A percentile compares a stretch with the other conserved stretches of the same genome.
phyloP scores from a whole-genome alignment of 2,113 vertebrate genomes.

The Raja brachyura region DNA sequence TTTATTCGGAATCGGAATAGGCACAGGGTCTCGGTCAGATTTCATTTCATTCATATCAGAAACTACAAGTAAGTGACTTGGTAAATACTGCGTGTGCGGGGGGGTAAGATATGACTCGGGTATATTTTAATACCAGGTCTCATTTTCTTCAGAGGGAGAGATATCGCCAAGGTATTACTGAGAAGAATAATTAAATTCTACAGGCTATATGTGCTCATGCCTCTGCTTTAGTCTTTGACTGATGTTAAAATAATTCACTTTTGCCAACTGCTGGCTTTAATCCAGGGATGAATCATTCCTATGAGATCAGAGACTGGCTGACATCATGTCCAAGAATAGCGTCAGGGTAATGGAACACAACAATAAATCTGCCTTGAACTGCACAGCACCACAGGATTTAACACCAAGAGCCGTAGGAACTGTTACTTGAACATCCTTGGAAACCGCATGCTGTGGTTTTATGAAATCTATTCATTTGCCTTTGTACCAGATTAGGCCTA shows the following conservation, averaged over 20 bases:
- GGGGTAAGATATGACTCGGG: neutral
- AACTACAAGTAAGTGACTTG: neutral
- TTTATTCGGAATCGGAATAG: too few species aligned
- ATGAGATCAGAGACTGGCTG: constrained; percentile 31
- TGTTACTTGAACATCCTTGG: neutral
- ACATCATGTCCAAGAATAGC: constrained; percentile 36
- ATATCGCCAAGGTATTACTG: neutral
- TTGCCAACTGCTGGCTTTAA: neutral
- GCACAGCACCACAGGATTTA: neutral
- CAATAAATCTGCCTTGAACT: neutral
- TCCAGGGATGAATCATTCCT: constrained; percentile 27
- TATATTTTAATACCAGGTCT: too few species aligned
- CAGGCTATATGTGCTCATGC: neutral
- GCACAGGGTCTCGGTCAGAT: neutral
- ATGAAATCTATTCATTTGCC: neutral
- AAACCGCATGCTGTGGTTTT: neutral
- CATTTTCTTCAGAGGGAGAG: neutral
- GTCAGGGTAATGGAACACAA: constrained; percentile 13
- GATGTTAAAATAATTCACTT: neutral
- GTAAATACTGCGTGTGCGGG: neutral
- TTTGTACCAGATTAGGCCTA: too few species aligned
- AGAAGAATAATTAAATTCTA: neutral
- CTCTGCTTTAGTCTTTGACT: neutral
- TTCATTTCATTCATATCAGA: neutral
- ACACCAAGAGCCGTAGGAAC: neutral